Conservation (phyloP, 92 coral and sea anemone species). For the Heteractis magnifica region DNA sequence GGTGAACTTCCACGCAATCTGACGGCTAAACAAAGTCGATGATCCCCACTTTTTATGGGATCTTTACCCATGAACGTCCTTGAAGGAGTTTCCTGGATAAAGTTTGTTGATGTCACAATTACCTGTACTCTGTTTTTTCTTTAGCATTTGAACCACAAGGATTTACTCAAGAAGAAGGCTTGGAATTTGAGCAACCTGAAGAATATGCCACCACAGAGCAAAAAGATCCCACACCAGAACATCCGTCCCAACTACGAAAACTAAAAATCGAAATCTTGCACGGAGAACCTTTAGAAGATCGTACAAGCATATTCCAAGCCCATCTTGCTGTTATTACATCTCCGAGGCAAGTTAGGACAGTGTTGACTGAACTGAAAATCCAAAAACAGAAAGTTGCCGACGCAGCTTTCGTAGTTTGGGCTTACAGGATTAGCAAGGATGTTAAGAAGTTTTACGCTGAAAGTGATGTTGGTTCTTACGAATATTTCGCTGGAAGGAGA, state of each 20-base stretch:
- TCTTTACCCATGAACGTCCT: too few relatives aligned
- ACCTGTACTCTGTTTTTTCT: too few relatives aligned
- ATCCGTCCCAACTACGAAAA: neutral
- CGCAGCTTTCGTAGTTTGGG: slow-evolving; percentile 59
- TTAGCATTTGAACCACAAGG: too few relatives aligned
- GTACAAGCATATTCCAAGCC: slow-evolving; percentile 92
- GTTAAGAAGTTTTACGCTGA: slow-evolving; percentile 57
- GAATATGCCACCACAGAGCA: too few relatives aligned
- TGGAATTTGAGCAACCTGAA: too few relatives aligned
- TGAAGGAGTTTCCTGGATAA: too few relatives aligned
- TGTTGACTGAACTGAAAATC: slow-evolving; percentile 58
- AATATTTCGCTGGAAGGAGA: slow-evolving; percentile 72
- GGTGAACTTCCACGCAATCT: too few relatives aligned
- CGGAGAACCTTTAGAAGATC: slow-evolving; percentile 84
- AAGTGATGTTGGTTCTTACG: slow-evolving; percentile 71
- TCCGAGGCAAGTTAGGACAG: slow-evolving; percentile 59
- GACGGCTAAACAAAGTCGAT: too few relatives aligned
- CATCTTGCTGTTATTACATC: slow-evolving; percentile 67
- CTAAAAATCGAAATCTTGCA: slow-evolving; percentile 43
- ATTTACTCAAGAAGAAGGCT: too few relatives aligned
- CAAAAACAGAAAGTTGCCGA: slow-evolving; percentile 71
- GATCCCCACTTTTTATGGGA: too few relatives aligned
- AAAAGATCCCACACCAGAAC: too few relatives aligned
- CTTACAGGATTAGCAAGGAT: slow-evolving; percentile 64
- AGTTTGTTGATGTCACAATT: too few relatives aligned